A percentile compares a stretch with the other conserved stretches of the same genome.
phyloP scores from a whole-genome alignment of 2,888 invertebrate genomes.

The Agrochola circellaris region DNA sequence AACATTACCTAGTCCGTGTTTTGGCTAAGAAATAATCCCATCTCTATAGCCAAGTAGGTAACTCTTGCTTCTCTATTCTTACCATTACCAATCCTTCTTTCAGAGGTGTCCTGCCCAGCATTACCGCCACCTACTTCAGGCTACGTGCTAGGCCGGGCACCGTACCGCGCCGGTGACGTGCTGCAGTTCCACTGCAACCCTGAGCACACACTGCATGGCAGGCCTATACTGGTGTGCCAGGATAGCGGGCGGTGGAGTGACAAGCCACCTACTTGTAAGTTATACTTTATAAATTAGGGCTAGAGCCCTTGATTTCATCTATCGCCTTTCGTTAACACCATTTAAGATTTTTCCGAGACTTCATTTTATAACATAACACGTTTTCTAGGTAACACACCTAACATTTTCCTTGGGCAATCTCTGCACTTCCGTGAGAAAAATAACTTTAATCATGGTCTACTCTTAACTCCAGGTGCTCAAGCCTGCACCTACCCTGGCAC shows the following conservation, averaged over 20 bases:
- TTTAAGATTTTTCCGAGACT: background rate
- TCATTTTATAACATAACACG: background rate
- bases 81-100: background rate
- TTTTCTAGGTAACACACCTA: background rate
- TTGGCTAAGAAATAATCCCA: too few relatives aligned
- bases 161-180: constrained; percentile 95
- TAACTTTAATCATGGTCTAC: background rate
- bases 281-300: background rate
- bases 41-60: background rate
- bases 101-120: constrained; percentile 95
- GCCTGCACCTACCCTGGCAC: constrained; percentile 97
- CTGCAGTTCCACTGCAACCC: constrained; percentile 97
- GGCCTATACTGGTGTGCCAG: constrained; percentile 97
- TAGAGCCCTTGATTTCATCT: background rate
- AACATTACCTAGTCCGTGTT: too few relatives aligned
- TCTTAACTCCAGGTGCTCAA: constrained; percentile 90
- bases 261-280: constrained; percentile 95
- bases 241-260: constrained; percentile 97
- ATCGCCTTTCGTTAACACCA: background rate
- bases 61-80: background rate
- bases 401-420: background rate
- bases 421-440: background rate
- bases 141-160: constrained; percentile 94
- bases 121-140: constrained; percentile 94
- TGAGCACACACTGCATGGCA: constrained; percentile 97